Evolutionary conservation across 2,113 vertebrate species (phyloP), one percentile per base, ranked within the genome.

Genomic region (Syngnathus typhle): DNA sequence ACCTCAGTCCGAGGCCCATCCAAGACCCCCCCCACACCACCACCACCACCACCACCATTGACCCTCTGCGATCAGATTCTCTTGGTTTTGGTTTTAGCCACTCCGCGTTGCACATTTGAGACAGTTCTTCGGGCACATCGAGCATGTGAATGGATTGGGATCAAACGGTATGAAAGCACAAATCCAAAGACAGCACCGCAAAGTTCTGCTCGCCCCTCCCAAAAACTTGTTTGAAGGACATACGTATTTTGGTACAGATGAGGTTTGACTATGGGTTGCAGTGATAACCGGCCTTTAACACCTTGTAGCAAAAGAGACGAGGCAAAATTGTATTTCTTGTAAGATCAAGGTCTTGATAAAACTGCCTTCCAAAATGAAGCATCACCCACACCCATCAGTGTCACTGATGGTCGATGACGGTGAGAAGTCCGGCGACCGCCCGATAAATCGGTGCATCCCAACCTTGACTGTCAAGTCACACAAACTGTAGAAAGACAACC

Each of bases 101-200:
- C 44, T 23, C 65, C 44, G 44, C 23, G 59, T 78, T 82, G 85
- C 79, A 81, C 83, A 80, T 70, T 19, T 67, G 72, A 16, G 77
- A 74, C 67, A 75, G 76, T 74, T 32, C 15, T 21, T 77, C 36
- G 69, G 82, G 74, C 80, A 82, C 82, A 79, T 82, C 67, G 3
- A n/a, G 19, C 74, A 64, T 64, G 71, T 73, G 60, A 76, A 64
- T 9, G 66, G 73, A 73, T 38, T 69, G 71, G 72, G 75, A 80
- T 81, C 80, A 73, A 58, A 39, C 69, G 80, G 74, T 80, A 80
- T 43, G 76, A 88, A 90, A 90, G 88, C 88, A 90, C 88, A 89
- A 90, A 85, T 87, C 88, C 86, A 89, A 90, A 90, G 85, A 88
- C 83, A 84, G 88, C 85, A 79, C 75, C 85, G 75, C 68, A 55